These are phyloP conservation scores for Heterotis niloticus DNA, from an alignment of 2,113 vertebrate species.

Conservation along the genomic window DNA sequence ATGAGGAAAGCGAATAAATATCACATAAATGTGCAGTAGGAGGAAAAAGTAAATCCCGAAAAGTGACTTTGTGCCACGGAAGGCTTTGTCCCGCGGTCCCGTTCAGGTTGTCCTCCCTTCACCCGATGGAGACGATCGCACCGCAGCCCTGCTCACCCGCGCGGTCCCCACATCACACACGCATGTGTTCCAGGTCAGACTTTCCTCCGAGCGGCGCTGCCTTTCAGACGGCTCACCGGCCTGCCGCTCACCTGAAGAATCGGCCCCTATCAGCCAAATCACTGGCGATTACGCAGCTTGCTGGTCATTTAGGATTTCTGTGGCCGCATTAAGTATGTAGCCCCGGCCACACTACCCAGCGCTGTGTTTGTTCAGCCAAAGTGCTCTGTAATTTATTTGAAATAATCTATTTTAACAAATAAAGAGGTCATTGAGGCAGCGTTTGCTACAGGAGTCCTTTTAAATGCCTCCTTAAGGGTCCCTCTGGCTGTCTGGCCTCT, in stretches of 20 bases:
- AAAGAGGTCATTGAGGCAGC: conserved; percentile 94
- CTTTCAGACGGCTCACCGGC: conserved; percentile 69
- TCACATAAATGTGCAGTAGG: background rate
- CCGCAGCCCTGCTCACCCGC: conserved; percentile 65
- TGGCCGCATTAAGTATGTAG: conserved; percentile 83
- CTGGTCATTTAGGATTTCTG: conserved; percentile 90
- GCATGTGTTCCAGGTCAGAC: conserved; percentile 76
- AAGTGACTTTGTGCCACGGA: background rate
- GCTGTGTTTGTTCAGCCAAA: conserved; percentile 99
- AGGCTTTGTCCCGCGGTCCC: conserved; percentile 17
- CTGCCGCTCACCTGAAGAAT: conserved; percentile 73
- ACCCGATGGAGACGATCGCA: conserved; percentile 68
- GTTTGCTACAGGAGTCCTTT: conserved; percentile 80
- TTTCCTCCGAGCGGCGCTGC: conserved; percentile 66
- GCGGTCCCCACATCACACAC: conserved; percentile 72
- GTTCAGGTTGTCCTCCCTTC: conserved; percentile 79
- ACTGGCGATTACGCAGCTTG: conserved; percentile 79
- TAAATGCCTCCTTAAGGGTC: conserved; percentile 82
- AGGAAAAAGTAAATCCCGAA: too few species aligned
- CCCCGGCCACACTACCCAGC: conserved; percentile 83
- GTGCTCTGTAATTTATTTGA: conserved; percentile 99
- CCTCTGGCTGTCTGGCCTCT: conserved; percentile 71
- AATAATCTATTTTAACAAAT: conserved; percentile 99
- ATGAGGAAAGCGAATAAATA: background rate
- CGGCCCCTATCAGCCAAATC: conserved; percentile 81